Conservation (phyloP, 2,888 invertebrate genomes). For the Eupithecia vulgata region DNA sequence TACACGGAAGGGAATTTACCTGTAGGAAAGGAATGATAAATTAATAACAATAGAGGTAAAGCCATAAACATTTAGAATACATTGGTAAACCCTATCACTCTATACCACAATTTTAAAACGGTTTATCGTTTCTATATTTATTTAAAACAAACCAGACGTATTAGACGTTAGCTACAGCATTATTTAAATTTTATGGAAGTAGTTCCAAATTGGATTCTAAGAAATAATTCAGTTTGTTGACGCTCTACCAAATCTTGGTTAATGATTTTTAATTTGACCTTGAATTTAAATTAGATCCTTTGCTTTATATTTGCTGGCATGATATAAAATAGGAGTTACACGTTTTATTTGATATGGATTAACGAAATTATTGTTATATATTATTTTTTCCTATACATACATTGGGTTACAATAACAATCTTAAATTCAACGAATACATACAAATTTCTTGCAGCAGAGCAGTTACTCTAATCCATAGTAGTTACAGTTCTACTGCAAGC, state of each 20-base stretch:
- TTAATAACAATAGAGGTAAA: conserved; percentile 8
- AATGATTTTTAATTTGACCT: conserved; percentile 46
- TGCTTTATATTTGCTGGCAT: conserved; percentile 42
- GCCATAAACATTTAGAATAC: not conserved
- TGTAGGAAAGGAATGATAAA: not conserved
- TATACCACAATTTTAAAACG: not conserved
- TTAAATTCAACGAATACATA: too few relatives aligned
- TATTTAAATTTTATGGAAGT: conserved; percentile 49
- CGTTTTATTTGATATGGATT: conserved; percentile 11
- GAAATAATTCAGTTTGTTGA: conserved; percentile 41
- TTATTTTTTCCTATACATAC: not conserved
- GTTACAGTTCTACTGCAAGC: not conserved
- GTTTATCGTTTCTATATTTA: conserved; percentile 20
- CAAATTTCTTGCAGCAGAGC: too few relatives aligned
- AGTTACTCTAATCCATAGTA: not conserved
- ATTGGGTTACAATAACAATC: too few relatives aligned
- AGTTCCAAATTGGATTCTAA: conserved; percentile 43
- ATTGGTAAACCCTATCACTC: not conserved
- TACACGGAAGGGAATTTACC: conserved; percentile 20
- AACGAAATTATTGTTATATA: not conserved
- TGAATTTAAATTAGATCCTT: conserved; percentile 46
- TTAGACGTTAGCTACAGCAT: conserved; percentile 34
- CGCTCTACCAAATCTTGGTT: conserved; percentile 46
- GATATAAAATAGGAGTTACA: conserved; percentile 12
- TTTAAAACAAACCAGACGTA: conserved; percentile 31